Percentiles rank a stretch among this genome's conserved stretches.
phyloP scores from a whole-genome alignment of 1,140 invertebrate genomes.

The Pomacea maculata region DNA sequence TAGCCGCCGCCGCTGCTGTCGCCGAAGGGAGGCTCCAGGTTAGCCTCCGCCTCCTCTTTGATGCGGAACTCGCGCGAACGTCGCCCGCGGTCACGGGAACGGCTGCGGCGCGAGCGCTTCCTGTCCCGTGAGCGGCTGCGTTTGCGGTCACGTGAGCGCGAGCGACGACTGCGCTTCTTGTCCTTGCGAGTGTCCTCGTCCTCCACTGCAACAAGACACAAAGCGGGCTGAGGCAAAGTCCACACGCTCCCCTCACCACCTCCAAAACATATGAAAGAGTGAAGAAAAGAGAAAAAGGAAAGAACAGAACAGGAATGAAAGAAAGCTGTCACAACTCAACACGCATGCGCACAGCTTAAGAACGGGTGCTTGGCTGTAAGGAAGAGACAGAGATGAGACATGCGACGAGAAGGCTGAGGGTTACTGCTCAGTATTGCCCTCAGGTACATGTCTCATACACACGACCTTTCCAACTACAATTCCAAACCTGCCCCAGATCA shows the following conservation, averaged over 20 bases:
- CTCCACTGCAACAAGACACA: slow-evolving; percentile 35
- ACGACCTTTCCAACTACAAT: too few relatives aligned
- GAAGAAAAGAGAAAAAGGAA: too few relatives aligned
- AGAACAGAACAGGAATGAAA: too few relatives aligned
- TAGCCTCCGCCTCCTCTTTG: slow-evolving; percentile 32
- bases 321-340: too few relatives aligned
- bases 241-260: too few relatives aligned
- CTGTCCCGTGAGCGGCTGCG: slow-evolving; percentile 67
- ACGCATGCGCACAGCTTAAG: too few relatives aligned
- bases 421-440: too few relatives aligned
- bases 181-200: slow-evolving; percentile 42
- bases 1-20: background rate
- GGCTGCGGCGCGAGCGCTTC: slow-evolving; percentile 54
- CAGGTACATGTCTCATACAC: too few relatives aligned
- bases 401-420: too few relatives aligned
- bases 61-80: slow-evolving; percentile 25
- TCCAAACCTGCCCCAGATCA: too few relatives aligned
- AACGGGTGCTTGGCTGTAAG: too few relatives aligned
- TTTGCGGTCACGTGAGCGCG: slow-evolving; percentile 67
- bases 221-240: background rate
- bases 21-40: slow-evolving; percentile 9
- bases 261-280: too few relatives aligned
- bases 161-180: slow-evolving; percentile 53
- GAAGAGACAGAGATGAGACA: background rate
- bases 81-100: slow-evolving; percentile 64